These are phyloP conservation scores for Caenorhabditis afra DNA, from an alignment of 2,888 invertebrate genomes.

Conservation along the genomic window DNA sequence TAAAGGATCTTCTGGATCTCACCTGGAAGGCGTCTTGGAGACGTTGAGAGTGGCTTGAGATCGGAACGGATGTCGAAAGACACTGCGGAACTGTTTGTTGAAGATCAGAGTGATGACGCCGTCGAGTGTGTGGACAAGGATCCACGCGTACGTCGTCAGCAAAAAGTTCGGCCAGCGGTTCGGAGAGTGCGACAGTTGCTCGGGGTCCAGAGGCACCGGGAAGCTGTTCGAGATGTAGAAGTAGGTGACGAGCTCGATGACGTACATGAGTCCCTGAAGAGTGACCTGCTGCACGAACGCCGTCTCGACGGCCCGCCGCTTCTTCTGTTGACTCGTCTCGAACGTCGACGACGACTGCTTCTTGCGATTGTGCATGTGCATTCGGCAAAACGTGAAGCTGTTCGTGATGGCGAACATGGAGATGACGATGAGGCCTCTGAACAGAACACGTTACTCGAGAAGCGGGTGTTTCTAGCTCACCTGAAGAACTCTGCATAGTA, in stretches of 20 bases:
- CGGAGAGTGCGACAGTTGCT: conserved; percentile 27
- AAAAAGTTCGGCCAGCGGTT: conserved; percentile 71
- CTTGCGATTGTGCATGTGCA: conserved; percentile 66
- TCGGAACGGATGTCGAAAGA: conserved; percentile 51
- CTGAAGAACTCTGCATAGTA: conserved; percentile 67
- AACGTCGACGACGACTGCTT: conserved; percentile 54
- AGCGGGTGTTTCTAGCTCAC: conserved; percentile 26
- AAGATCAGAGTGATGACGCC: conserved; percentile 66
- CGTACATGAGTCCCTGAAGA: conserved; percentile 65
- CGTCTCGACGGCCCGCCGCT: conserved; percentile 63
- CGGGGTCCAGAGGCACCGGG: conserved; percentile 44
- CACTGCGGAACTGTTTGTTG: conserved; percentile 66
- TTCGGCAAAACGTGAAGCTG: conserved; percentile 62
- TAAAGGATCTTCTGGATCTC: background rate
- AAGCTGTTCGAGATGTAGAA: conserved; percentile 60
- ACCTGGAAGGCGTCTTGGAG: conserved; percentile 62
- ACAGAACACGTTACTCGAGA: background rate
- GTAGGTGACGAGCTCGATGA: conserved; percentile 66
- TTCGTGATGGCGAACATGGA: conserved; percentile 65
- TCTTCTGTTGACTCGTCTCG: conserved; percentile 63
- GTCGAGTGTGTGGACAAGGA: conserved; percentile 64
- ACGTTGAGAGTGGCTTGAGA: conserved; percentile 44
- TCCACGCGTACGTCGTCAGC: conserved; percentile 69
- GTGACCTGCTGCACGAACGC: conserved; percentile 70
- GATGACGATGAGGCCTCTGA: conserved; percentile 65